Conservation (phyloP, 2,113 vertebrate genomes). For the Tragelaphus scriptus region DNA sequence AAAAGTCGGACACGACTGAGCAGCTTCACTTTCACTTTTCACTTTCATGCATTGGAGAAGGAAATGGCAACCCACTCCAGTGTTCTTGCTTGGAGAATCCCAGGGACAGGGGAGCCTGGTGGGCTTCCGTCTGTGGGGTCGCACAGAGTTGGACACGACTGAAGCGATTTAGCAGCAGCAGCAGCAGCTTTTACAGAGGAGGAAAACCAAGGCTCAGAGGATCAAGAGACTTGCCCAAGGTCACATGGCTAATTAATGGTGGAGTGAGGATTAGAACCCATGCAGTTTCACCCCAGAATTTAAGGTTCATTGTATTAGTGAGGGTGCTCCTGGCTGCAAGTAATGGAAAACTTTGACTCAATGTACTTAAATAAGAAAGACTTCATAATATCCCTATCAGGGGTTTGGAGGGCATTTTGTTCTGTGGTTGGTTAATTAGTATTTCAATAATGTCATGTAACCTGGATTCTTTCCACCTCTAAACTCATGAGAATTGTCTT, state of each 20-base stretch:
- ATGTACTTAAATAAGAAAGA: not conserved
- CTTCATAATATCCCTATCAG: not conserved
- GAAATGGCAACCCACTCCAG: too few relatives aligned
- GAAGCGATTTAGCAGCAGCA: too few relatives aligned
- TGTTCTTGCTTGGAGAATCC: too few relatives aligned
- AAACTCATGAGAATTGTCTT: not conserved
- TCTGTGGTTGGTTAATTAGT: not conserved
- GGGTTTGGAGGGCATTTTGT: not conserved
- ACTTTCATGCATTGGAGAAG: too few relatives aligned
- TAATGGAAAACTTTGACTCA: not conserved
- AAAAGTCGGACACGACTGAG: too few relatives aligned
- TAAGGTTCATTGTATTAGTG: not conserved
- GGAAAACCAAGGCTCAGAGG: not conserved
- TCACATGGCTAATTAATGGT: not conserved
- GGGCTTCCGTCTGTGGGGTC: too few relatives aligned
- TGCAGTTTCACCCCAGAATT: not conserved
- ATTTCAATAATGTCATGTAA: not conserved
- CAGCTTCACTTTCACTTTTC: too few relatives aligned
- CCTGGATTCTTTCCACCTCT: not conserved
- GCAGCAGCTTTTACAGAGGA: not conserved
- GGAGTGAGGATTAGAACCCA: not conserved
- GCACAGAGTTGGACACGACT: too few relatives aligned
- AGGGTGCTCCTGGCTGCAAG: not conserved
- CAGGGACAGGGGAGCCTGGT: too few relatives aligned
- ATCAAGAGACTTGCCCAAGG: not conserved